These are phyloP conservation scores for Danaus plexippus DNA, from an alignment of 1,140 invertebrate species.

Conservation along the genomic window DNA sequence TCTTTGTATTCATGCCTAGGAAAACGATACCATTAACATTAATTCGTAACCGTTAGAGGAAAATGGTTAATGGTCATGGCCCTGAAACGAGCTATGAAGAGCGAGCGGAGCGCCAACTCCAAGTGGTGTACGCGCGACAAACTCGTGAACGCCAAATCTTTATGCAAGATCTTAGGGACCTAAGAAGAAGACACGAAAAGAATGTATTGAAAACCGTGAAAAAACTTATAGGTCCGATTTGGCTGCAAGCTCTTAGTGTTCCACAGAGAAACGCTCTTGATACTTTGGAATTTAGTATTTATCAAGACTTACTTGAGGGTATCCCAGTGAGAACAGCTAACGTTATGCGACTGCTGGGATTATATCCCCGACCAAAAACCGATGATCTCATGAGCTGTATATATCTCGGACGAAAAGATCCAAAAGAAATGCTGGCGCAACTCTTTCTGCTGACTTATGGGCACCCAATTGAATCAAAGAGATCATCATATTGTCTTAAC, in stretches of 20 bases:
- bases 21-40: no score
- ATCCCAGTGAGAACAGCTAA: constrained; percentile 35
- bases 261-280: constrained; percentile 47
- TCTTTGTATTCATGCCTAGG: no score
- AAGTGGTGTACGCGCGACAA: constrained; percentile 40
- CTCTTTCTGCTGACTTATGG: constrained; percentile 43
- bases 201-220: constrained; percentile 29
- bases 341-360: constrained; percentile 39
- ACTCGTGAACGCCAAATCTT: constrained; percentile 46
- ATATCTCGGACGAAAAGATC: constrained; percentile 43
- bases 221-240: constrained; percentile 45
- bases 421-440: constrained; percentile 53
- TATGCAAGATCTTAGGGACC: constrained; percentile 52
- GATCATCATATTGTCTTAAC: constrained; percentile 38
- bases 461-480: constrained; percentile 44
- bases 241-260: constrained; percentile 55
- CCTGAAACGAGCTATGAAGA: constrained; percentile 34
- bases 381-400: constrained; percentile 47
- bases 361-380: constrained; percentile 41
- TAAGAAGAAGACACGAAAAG: constrained; percentile 32
- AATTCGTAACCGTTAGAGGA: constrained; percentile 2
- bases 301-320: constrained; percentile 57
- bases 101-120: constrained; percentile 28
- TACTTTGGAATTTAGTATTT: constrained; percentile 39
- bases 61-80: constrained; percentile 27